Evolutionary conservation across 2,888 invertebrate species (phyloP), one percentile per base, ranked within the genome.

Genomic region (Lysandra coridon): DNA sequence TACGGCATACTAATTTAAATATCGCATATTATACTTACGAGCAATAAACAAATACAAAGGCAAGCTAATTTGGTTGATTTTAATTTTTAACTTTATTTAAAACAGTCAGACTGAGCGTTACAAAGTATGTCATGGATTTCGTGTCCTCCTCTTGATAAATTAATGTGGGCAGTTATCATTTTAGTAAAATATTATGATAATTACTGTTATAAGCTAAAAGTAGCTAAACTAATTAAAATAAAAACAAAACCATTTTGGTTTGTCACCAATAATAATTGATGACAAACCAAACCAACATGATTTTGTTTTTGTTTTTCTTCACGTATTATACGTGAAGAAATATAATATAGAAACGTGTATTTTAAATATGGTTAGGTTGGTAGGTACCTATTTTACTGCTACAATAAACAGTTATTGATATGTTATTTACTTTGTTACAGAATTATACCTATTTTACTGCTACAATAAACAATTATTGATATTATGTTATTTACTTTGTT

Each of bases 401-500:
- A 62, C 23, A 62, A 10, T 30, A 62, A 62, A 30, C 2, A 62
- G 62, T 23, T 62, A 62, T 23, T 62, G 7, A 14, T 33, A 33
- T 69, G 33, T 69, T 69, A 69, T 69, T 69, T 69, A 69, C 69
- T 69, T 69, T 69, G 69, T 23, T 23, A 23, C 23, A 23, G 23
- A 23, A 23, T 23, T 23, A 23, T 23, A 49, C 44, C 44, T 49
- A 49, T 49, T 49, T 7, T 49, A 49, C 10, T 7, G 10, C 44
- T 49, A 37, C 37, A 37, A 37, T 49, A 10, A 49, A 10, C 23
- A 23, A 6, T 64, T 37, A 37, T 4, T 37, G 23, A 10, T 64
- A 69, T 69, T 64, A 69, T 69, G 33, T 69, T 69, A 69, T 69
- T 69, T 69, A 69, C 69, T 69, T 69, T 69, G 69, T 69, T 69